Evolutionary conservation across 2,888 invertebrate genomes (phyloP), one percentile per base, ranked within the genome.

Genomic region (Tetheella fluctuosa): DNA sequence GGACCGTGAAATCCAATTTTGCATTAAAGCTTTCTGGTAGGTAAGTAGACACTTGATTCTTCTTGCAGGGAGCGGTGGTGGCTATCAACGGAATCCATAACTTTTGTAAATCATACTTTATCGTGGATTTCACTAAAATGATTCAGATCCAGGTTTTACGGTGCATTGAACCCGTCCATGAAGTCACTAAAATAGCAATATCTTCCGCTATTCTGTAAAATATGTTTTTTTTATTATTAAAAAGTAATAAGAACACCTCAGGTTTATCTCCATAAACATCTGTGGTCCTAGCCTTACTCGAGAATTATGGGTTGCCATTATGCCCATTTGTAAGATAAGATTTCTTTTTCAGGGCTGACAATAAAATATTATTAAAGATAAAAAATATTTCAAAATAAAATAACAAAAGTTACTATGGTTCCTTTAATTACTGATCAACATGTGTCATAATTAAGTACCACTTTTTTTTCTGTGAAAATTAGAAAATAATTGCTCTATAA

Each of bases 1-100:
- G 91, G 91, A 87, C 86, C 91, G 89, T 81, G 83, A 91, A 90
- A 91, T 91, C 90, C 91, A 91, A 91, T 91, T 91, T 90, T 88
- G 88, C 88, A 90, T 91, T 89, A 82, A 86, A 86, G 89, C 89
- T 89, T 87, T 86, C 81, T 84, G 81, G 78, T 84, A 81, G 81
- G 80, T 82, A 82, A 82, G 82, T 80, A 83, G 78, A 76, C 77
- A 76, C 80, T 83, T 77, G 79, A 78, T 75, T 72, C 73, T 75
- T 73, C 76, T 79, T 70, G 66, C 61, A 69, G 68, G 72, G 67
- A 69, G 70, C 67, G 71, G 68, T 70, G 74, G 73, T 48, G 42
- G 59, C 53, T 55, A 52, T 57, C 34, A 23, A 48, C 60, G 58
- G 58, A 59, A 59, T 28, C 25, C 28, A 17, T 28, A 54, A 54